phyloP scores from a whole-genome alignment of 2,113 vertebrate genomes.

The Peromyscus polionotus region DNA sequence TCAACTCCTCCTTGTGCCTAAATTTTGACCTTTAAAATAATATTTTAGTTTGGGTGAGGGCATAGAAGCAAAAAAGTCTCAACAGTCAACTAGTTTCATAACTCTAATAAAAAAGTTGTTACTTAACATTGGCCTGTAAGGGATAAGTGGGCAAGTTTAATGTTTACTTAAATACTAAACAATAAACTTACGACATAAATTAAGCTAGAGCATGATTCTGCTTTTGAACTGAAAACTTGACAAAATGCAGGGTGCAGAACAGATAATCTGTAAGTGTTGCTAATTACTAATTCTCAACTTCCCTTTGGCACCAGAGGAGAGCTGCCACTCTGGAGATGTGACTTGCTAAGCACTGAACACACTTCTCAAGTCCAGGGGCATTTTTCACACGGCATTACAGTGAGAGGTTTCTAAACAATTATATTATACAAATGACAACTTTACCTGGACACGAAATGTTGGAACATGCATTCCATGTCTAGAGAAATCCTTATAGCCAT shows the following conservation, averaged over 20 bases:
- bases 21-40: slow-evolving; percentile 26
- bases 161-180: slow-evolving; percentile 5
- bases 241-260: not conserved
- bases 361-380: slow-evolving; percentile 1
- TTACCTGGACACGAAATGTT: slow-evolving; percentile 97
- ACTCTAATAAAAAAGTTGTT: slow-evolving; percentile 39
- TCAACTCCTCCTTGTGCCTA: not conserved
- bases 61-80: slow-evolving; percentile 30
- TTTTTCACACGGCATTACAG: not conserved
- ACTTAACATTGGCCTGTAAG: not conserved
- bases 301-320: not conserved
- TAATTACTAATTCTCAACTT: slow-evolving; percentile 5
- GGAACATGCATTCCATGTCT: slow-evolving; percentile 96
- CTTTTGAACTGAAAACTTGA: not conserved
- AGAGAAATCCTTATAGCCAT: slow-evolving; percentile 99
- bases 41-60: not conserved
- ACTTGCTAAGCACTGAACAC: not conserved
- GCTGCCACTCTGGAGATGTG: not conserved
- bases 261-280: not conserved
- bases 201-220: slow-evolving; percentile 40
- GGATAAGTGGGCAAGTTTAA: not conserved
- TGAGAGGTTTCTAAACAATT: not conserved
- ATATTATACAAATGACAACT: not conserved
- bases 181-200: slow-evolving; percentile 19
- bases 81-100: slow-evolving; percentile 16